Evolutionary conservation across 2,113 vertebrate species (phyloP).

Genomic region (Nesogale talazaci): DNA sequence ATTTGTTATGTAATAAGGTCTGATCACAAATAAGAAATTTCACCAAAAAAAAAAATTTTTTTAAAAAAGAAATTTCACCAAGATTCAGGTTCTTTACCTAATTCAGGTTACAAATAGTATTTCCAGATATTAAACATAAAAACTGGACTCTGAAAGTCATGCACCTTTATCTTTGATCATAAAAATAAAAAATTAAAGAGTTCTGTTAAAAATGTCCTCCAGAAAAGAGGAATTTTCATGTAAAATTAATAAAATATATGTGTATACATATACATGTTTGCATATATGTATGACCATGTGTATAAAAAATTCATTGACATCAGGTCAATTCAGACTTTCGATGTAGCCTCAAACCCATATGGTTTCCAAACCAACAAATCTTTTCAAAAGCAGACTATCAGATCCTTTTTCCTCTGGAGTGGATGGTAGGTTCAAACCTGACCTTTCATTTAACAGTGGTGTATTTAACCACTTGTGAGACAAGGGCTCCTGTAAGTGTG

Average conservation of each 20-base stretch:
- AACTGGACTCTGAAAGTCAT: not conserved
- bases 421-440: too few relatives aligned
- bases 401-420: too few relatives aligned
- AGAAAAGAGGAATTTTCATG: conserved; percentile 37
- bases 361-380: too few relatives aligned
- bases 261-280: not conserved
- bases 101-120: conserved; percentile 27
- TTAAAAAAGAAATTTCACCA: conserved; percentile 27
- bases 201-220: not conserved
- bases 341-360: too few relatives aligned
- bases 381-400: too few relatives aligned
- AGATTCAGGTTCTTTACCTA: conserved; percentile 39
- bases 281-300: not conserved
- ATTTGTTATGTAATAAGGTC: not conserved
- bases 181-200: conserved; percentile 35
- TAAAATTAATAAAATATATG: conserved; percentile 20
- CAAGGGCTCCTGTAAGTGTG: too few relatives aligned
- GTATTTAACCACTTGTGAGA: too few relatives aligned
- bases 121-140: conserved; percentile 27
- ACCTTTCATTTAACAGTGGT: too few relatives aligned
- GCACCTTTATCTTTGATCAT: not conserved
- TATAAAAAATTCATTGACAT: not conserved
- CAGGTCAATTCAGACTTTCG: too few relatives aligned
- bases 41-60: too few relatives aligned
- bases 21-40: conserved; percentile 22